phyloP scores from a whole-genome alignment of 2,113 vertebrate genomes.

The Ardeotis arabs region DNA sequence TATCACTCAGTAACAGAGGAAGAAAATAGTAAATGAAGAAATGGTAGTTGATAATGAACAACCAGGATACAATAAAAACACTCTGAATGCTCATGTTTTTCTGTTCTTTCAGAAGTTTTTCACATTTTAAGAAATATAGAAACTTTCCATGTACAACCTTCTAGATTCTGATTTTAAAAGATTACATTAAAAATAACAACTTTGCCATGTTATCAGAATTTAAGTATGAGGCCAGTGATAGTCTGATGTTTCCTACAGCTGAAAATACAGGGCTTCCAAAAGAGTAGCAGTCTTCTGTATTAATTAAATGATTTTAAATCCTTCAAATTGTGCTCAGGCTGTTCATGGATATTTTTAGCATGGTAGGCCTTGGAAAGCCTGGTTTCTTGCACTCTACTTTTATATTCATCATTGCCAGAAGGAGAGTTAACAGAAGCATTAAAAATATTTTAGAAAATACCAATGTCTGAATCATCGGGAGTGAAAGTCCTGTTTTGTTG shows the following conservation, averaged over 20 bases:
- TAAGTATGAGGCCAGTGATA: not conserved
- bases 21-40: not conserved
- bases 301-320: not conserved
- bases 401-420: not conserved
- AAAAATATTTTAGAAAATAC: not conserved
- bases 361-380: not conserved
- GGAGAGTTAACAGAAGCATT: not conserved
- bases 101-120: not conserved
- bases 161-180: not conserved
- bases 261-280: not conserved
- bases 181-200: not conserved
- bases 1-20: not conserved
- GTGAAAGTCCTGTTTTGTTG: not conserved
- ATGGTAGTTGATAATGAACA: not conserved
- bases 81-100: not conserved
- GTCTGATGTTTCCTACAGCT: not conserved
- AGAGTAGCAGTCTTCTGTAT: not conserved
- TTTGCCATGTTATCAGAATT: not conserved
- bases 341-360: not conserved
- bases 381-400: not conserved
- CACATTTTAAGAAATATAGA: not conserved
- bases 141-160: not conserved
- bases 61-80: not conserved
- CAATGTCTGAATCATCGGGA: not conserved
- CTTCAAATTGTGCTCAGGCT: not conserved